Evolutionary conservation across 2,888 invertebrate species (phyloP).

Genomic region (Drosophila longiperda): DNA sequence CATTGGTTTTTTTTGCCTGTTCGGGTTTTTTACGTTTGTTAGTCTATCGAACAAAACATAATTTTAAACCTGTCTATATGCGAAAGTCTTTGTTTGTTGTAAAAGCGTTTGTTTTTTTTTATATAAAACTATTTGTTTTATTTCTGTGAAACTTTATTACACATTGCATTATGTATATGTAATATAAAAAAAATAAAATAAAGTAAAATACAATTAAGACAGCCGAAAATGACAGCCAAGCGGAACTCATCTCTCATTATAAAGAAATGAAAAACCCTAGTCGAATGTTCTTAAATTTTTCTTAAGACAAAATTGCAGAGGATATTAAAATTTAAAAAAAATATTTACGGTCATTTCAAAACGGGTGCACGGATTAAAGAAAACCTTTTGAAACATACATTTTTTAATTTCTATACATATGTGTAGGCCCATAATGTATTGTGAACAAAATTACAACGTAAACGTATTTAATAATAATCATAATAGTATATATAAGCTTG

Average conservation of each 20-base stretch:
- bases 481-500: constrained; percentile 21
- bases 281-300: background rate
- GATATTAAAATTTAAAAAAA: background rate
- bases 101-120: background rate
- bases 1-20: constrained; percentile 15
- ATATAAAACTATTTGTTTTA: constrained; percentile 8
- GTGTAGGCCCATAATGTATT: constrained; percentile 22
- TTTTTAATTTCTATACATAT: constrained; percentile 4
- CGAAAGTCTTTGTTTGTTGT: constrained; percentile 13
- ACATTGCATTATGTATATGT: background rate
- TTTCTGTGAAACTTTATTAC: constrained; percentile 15
- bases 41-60: constrained; percentile 39
- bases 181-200: constrained; percentile 10
- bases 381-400: constrained; percentile 17
- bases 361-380: background rate
- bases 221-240: background rate
- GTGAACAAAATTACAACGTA: constrained; percentile 38
- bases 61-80: constrained; percentile 72
- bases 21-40: constrained; percentile 39
- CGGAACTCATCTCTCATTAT: background rate
- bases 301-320: background rate
- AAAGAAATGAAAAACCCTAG: background rate
- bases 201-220: background rate
- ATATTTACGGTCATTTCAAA: background rate
- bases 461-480: constrained; percentile 16